phyloP scores from a whole-genome alignment of 2,888 invertebrate species.

The Himalopsyche anomala region DNA sequence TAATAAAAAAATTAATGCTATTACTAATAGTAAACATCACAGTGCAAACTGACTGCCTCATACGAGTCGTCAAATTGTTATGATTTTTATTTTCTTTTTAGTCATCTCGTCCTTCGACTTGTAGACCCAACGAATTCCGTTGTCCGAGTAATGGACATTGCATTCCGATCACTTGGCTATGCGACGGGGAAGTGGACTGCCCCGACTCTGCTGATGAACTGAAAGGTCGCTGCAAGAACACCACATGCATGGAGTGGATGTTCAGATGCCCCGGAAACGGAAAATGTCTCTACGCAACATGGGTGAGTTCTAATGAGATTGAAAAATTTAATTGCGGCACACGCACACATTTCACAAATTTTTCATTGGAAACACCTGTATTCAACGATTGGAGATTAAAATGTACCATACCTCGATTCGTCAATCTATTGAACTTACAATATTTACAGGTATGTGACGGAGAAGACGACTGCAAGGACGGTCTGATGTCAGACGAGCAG shows the following conservation, averaged over 20 bases:
- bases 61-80: background rate
- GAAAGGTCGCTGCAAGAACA: slow-evolving; percentile 78
- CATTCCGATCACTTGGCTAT: slow-evolving; percentile 86
- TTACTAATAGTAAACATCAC: too few species aligned
- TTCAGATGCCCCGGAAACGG: slow-evolving; percentile 80
- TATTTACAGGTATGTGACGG: slow-evolving; percentile 79
- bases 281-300: slow-evolving; percentile 77
- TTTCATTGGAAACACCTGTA: too few species aligned
- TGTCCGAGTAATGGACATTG: slow-evolving; percentile 79
- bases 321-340: background rate
- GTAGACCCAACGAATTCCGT: slow-evolving; percentile 76
- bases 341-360: too few species aligned
- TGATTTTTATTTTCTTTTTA: slow-evolving; percentile 22
- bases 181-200: slow-evolving; percentile 91
- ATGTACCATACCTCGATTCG: too few species aligned
- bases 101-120: slow-evolving; percentile 63
- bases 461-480: slow-evolving; percentile 83
- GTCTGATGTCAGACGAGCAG: slow-evolving; percentile 81
- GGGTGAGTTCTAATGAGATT: slow-evolving; percentile 70
- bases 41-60: background rate
- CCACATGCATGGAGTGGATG: slow-evolving; percentile 84
- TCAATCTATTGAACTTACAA: too few species aligned
- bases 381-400: too few species aligned
- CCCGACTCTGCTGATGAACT: slow-evolving; percentile 84
- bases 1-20: too few species aligned